phyloP scores from a whole-genome alignment of 2,113 vertebrate genomes.

The Pteruthius melanotis region DNA sequence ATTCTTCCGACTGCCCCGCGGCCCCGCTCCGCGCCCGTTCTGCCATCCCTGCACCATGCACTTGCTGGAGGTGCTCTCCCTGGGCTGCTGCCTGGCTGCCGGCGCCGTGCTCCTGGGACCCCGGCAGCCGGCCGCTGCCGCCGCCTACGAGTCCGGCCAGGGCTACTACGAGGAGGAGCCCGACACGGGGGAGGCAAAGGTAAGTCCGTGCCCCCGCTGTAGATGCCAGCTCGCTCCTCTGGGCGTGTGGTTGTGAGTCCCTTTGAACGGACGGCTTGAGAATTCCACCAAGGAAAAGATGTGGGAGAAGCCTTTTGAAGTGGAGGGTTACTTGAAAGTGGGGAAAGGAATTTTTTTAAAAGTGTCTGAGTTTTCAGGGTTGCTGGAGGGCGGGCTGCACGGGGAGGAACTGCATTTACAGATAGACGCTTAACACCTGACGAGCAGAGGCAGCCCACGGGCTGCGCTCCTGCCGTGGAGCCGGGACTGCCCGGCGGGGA shows the following conservation, averaged over 20 bases:
- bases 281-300: background rate
- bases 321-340: background rate
- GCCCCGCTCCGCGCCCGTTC: background rate
- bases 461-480: background rate
- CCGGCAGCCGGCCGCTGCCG: slow-evolving; percentile 53
- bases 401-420: too few relatives aligned
- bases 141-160: slow-evolving; percentile 73
- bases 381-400: background rate
- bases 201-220: background rate
- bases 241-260: background rate
- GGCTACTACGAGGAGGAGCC: slow-evolving; percentile 73
- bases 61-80: slow-evolving; percentile 72
- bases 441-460: background rate
- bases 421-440: background rate
- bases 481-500: background rate
- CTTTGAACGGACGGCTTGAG: background rate
- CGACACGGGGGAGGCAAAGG: slow-evolving; percentile 70
- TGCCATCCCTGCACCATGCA: slow-evolving; percentile 69
- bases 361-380: background rate
- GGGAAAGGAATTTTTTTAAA: background rate
- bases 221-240: background rate
- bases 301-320: background rate
- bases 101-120: slow-evolving; percentile 62
- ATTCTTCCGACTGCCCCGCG: background rate
- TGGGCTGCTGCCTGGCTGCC: slow-evolving; percentile 69